phyloP scores from a whole-genome alignment of 1,140 invertebrate species.

The Papilio glaucus region DNA sequence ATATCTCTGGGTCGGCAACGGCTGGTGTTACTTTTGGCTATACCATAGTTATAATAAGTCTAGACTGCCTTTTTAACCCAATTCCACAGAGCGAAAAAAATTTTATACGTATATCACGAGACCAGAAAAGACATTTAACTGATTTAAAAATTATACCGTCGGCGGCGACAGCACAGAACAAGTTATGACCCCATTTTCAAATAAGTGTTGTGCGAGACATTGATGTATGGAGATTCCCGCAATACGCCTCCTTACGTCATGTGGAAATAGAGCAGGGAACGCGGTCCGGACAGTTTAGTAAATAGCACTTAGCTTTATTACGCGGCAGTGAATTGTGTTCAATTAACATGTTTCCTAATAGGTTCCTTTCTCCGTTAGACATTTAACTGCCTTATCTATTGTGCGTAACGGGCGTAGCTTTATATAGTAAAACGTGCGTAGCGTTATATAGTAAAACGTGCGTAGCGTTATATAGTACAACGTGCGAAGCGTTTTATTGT shows the following conservation, averaged over 20 bases:
- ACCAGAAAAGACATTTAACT: conserved; percentile 13
- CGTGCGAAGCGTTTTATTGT: too few species aligned
- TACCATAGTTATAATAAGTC: too few species aligned
- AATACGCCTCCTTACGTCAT: conserved; percentile 27
- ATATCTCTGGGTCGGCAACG: too few species aligned
- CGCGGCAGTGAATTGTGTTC: not conserved
- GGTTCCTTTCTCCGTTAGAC: not conserved
- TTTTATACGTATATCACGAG: not conserved
- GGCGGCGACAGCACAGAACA: conserved; percentile 6
- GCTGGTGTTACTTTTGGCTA: too few species aligned
- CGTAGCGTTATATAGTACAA: too few species aligned
- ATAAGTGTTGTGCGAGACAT: conserved; percentile 31
- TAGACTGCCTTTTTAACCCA: too few species aligned
- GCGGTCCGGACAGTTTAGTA: conserved; percentile 24
- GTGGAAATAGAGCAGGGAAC: conserved; percentile 7
- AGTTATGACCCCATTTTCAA: conserved; percentile 23
- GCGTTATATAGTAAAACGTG: too few species aligned
- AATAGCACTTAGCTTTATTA: conserved; percentile 29
- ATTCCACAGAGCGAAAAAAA: not conserved
- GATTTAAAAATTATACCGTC: conserved; percentile 32
- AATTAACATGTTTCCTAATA: not conserved
- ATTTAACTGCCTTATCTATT: too few species aligned
- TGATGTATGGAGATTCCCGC: conserved; percentile 18
- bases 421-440: too few species aligned
- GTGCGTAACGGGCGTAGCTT: too few species aligned